Evolutionary conservation across 2,888 invertebrate species (phyloP), one percentile per base, ranked within the genome.

Genomic region (Monochamus alternatus): DNA sequence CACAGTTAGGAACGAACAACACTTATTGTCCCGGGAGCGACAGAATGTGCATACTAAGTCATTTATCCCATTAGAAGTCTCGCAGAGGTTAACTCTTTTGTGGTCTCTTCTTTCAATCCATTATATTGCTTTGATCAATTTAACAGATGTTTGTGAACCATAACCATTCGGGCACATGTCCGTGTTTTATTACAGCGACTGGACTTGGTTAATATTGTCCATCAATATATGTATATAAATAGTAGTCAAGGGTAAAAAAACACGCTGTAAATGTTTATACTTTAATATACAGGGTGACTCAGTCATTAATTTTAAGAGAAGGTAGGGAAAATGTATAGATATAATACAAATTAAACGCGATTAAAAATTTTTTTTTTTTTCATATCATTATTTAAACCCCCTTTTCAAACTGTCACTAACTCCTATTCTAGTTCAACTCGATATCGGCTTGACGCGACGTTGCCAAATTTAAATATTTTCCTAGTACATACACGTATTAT

Each of bases 11-110:
- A 5, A 12, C 10, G 14, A 52, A 55, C 55, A 55, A 31, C 58
- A 43, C n/a, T 32, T 43, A 5, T 38, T 67, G 55, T 66, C 30
- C n/a, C 51, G n/a, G 62, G 12, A 7, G 62, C 62, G 22, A 30
- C 62, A 51, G 12, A 38, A 22, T 60, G 52, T 3, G 30, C 51
- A 60, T n/a, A 43, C 30, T 4, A 64, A 8, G 22, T 58, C 63
- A 58, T 72, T 55, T 64, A 64, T 71, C 38, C 58, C 52, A 64
- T 72, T 43, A 51, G 72, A 72, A 72, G 44, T 64, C 72, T 8
- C 44, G 22, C 32, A 52, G 43, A 72, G 55, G 72, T 72, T 55
- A 65, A 65, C 44, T 72, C 55, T 65, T 65, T 72, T 72, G 72
- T 65, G 65, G 65, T 65, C 65, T 65, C 65, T 55, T 55, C 22